phyloP scores from a whole-genome alignment of 2,888 invertebrate genomes.

The Tetramorium bicarinatum region DNA sequence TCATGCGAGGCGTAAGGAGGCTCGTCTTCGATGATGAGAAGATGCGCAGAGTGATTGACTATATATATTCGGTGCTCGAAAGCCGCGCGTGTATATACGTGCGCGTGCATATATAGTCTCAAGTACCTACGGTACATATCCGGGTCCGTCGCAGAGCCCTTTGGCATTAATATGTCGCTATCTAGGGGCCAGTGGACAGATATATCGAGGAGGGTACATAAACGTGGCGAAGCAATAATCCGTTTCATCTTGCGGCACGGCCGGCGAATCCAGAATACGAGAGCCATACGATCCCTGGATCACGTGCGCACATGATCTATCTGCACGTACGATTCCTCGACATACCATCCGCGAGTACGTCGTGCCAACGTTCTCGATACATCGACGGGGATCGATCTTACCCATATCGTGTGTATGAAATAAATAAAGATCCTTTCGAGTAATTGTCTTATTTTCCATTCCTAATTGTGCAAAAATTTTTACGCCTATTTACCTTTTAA shows the following conservation, averaged over 20 bases:
- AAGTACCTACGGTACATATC: conserved; percentile 58
- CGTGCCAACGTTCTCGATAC: conserved; percentile 58
- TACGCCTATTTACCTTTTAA: background rate
- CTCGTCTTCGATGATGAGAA: conserved; percentile 66
- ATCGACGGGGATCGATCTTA: conserved; percentile 57
- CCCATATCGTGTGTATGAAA: background rate
- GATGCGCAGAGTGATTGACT: conserved; percentile 37
- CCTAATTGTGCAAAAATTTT: background rate
- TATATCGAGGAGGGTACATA: conserved; percentile 68
- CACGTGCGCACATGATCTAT: conserved; percentile 54
- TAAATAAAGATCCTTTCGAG: background rate
- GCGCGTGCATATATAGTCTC: conserved; percentile 44
- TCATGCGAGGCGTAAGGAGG: conserved; percentile 48
- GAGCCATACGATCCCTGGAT: conserved; percentile 47
- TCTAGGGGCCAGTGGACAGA: conserved; percentile 70
- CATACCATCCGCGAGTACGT: conserved; percentile 52
- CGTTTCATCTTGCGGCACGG: conserved; percentile 73
- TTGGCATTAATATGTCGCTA: conserved; percentile 75
- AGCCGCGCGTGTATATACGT: conserved; percentile 55
- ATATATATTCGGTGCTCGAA: conserved; percentile 48
- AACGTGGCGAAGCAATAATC: conserved; percentile 75
- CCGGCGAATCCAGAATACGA: conserved; percentile 53
- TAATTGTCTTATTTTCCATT: conserved; percentile 19
- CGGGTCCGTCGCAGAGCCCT: conserved; percentile 66
- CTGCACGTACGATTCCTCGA: conserved; percentile 52